Percentiles rank a stretch among this genome's conserved stretches.
phyloP scores from a whole-genome alignment of 2,113 vertebrate genomes.

The Syngnathus typhle region DNA sequence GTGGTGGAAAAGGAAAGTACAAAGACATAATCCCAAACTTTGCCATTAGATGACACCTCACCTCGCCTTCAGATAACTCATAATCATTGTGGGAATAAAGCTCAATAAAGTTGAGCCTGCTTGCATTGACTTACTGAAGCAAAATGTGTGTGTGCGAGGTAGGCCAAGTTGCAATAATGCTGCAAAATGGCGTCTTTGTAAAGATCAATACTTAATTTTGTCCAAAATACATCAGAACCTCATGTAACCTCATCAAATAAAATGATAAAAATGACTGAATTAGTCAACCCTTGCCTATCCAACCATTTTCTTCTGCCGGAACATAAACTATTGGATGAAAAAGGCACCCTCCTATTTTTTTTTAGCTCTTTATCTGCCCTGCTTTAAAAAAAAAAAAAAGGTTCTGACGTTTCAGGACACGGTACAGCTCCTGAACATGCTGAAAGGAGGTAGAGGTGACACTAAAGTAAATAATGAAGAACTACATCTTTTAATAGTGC shows the following conservation, averaged over 20 bases:
- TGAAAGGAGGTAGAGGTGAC: background rate
- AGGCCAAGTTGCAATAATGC: background rate
- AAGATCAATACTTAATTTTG: background rate
- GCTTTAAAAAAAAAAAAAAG: background rate
- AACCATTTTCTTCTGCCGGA: background rate
- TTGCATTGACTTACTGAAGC: background rate
- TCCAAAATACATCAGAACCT: background rate
- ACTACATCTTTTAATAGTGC: background rate
- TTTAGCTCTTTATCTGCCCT: background rate
- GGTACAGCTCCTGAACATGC: background rate
- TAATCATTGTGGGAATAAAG: background rate
- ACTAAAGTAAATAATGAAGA: background rate
- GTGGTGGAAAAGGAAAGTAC: slow-evolving; percentile 56
- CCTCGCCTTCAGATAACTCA: slow-evolving; percentile 4
- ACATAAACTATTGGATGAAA: background rate
- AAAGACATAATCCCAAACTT: slow-evolving; percentile 16
- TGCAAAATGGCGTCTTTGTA: background rate
- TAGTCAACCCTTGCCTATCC: background rate
- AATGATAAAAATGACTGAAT: background rate
- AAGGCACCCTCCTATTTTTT: background rate
- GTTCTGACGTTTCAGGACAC: background rate
- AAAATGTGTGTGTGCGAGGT: background rate
- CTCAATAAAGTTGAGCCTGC: background rate
- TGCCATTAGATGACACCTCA: background rate
- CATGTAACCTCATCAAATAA: background rate